Evolutionary conservation across 2,888 invertebrate genomes (phyloP).

Genomic region (Laothoe populi): DNA sequence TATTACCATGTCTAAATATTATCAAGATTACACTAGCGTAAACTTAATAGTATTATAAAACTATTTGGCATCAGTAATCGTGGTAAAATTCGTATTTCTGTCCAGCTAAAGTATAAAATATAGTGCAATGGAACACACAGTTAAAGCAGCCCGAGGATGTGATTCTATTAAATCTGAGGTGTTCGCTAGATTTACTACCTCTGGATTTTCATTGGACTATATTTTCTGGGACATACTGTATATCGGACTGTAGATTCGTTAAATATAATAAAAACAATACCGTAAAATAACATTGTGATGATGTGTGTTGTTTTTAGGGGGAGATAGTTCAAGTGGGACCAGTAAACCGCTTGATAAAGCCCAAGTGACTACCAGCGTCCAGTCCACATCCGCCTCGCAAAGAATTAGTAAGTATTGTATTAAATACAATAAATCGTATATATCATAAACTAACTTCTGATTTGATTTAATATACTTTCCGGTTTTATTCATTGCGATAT

Average conservation of each 20-base stretch:
- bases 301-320: not conserved
- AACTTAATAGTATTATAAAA: not conserved
- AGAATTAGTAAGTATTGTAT: slow-evolving; percentile 6
- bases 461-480: no score
- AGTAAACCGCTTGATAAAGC: not conserved
- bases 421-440: not conserved
- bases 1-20: not conserved
- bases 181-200: no score
- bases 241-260: no score
- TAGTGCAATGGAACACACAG: not conserved
- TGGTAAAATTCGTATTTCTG: not conserved
- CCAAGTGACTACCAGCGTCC: not conserved
- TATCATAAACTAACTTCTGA: no score
- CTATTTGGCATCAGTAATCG: not conserved
- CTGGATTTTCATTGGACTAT: no score
- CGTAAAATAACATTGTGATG: no score
- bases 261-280: no score
- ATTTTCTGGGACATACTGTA: no score
- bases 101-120: not conserved
- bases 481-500: no score
- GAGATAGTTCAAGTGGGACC: not conserved
- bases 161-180: no score
- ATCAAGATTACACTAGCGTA: no score
- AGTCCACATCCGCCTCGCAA: not conserved
- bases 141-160: no score